A percentile compares a stretch with the other conserved stretches of the same genome.
phyloP scores from a whole-genome alignment of 2,797 vertebrate genomes.

The Coregonus suidteri region DNA sequence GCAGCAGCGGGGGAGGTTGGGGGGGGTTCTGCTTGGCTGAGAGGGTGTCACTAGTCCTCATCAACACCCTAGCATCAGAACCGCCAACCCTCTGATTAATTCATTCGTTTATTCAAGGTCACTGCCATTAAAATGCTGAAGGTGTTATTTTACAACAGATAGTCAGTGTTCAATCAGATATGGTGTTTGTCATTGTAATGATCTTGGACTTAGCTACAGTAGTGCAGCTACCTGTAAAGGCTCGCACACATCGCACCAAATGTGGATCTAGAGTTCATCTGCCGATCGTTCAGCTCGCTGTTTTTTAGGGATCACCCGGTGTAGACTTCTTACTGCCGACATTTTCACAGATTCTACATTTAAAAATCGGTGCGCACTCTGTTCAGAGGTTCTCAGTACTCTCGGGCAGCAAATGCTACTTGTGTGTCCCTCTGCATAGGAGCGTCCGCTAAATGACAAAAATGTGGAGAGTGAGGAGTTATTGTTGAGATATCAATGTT shows the following conservation, averaged over 20 bases:
- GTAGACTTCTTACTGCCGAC: too few species aligned
- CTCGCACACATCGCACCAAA: too few species aligned
- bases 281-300: too few species aligned
- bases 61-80: slow-evolving; percentile 15
- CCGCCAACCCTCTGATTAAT: neutral
- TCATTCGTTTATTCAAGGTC: neutral
- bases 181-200: neutral
- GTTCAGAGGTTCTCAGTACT: too few species aligned
- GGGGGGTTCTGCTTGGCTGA: slow-evolving; percentile 18
- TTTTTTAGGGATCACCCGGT: too few species aligned
- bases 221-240: too few species aligned
- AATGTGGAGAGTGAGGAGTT: neutral
- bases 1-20: slow-evolving; percentile 2
- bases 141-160: neutral
- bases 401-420: too few species aligned
- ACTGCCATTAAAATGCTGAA: neutral
- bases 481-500: neutral
- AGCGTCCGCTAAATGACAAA: too few species aligned
- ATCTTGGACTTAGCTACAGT: neutral
- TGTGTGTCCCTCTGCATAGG: too few species aligned
- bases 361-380: too few species aligned
- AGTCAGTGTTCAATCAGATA: neutral
- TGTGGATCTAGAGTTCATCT: too few species aligned
- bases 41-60: slow-evolving; percentile 19
- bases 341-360: too few species aligned